These are phyloP conservation scores for Ennomos quercinarius DNA, from an alignment of 2,888 invertebrate genomes.

Conservation along the genomic window DNA sequence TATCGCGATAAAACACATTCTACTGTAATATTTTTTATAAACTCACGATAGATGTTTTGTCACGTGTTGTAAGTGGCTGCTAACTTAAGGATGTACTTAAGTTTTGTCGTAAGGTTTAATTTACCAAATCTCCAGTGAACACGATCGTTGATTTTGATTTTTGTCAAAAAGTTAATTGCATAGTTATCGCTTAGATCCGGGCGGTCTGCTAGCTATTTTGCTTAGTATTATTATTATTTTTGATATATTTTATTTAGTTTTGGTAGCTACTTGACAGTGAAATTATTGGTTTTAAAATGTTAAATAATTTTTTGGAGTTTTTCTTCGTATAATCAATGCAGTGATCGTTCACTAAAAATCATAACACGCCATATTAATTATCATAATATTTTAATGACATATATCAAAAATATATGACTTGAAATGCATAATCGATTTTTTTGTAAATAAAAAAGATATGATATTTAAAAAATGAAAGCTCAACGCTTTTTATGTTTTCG, in stretches of 20 bases:
- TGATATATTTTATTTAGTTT: constrained; percentile 42
- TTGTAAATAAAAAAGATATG: constrained; percentile 40
- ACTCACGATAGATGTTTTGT: constrained; percentile 42
- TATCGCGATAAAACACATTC: not conserved
- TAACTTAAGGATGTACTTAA: constrained; percentile 75
- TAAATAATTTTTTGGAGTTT: constrained; percentile 6
- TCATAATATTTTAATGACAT: constrained; percentile 28
- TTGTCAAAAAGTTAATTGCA: constrained; percentile 26
- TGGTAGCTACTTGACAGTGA: constrained; percentile 49
- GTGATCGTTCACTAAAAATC: constrained; percentile 19
- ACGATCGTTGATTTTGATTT: constrained; percentile 41
- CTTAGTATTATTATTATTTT: constrained; percentile 47
- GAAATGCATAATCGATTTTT: constrained; percentile 40
- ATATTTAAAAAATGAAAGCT: constrained; percentile 40
- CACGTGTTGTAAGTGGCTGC: constrained; percentile 56
- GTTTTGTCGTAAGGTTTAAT: constrained; percentile 42
- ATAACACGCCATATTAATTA: constrained; percentile 33
- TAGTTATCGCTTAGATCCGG: constrained; percentile 40
- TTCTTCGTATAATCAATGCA: constrained; percentile 12
- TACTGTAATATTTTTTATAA: constrained; percentile 31
- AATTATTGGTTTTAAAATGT: constrained; percentile 15
- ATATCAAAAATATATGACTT: constrained; percentile 21
- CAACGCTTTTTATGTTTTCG: constrained; percentile 39
- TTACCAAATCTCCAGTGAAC: constrained; percentile 67
- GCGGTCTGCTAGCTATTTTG: constrained; percentile 44